Percentiles rank a stretch among this genome's conserved stretches.
These are phyloP conservation scores for Limnothrissa miodon DNA, from an alignment of 2,113 vertebrate genomes.

Conservation along the genomic window DNA sequence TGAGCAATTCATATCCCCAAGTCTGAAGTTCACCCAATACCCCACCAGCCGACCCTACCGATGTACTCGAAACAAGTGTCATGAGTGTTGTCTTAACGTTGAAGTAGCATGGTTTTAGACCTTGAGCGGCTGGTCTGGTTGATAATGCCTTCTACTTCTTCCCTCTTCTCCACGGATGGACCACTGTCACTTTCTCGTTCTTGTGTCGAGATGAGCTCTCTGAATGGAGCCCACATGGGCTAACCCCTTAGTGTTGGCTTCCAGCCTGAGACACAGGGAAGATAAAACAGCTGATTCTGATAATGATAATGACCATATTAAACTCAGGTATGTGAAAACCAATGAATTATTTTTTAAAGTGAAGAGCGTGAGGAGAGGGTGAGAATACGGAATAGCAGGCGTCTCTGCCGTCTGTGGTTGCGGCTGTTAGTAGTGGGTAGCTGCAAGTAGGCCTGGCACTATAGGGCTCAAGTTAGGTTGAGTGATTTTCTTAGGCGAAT, in stretches of 20 bases:
- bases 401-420: conserved; percentile 16
- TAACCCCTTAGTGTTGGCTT: neutral
- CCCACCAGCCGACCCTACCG: neutral
- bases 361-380: conserved; percentile 17
- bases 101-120: neutral
- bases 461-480: conserved; percentile 28
- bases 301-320: conserved; percentile 5
- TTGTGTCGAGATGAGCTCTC: neutral
- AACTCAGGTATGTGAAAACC: conserved; percentile 58
- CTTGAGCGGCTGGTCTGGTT: neutral
- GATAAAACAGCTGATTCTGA: neutral
- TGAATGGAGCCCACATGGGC: neutral
- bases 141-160: neutral
- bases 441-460: conserved; percentile 25
- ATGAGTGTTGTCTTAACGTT: neutral
- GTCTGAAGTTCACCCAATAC: neutral
- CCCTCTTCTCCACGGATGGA: neutral
- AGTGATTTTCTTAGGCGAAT: conserved; percentile 14
- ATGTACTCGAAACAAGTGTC: neutral
- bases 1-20: neutral
- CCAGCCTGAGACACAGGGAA: neutral
- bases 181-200: neutral
- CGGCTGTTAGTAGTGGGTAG: conserved; percentile 29
- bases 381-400: neutral
- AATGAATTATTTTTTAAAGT: conserved; percentile 49